Evolutionary conservation across 2,113 vertebrate species (phyloP), one percentile per base, ranked within the genome.

Genomic region (Oreotrochilus melanogaster): DNA sequence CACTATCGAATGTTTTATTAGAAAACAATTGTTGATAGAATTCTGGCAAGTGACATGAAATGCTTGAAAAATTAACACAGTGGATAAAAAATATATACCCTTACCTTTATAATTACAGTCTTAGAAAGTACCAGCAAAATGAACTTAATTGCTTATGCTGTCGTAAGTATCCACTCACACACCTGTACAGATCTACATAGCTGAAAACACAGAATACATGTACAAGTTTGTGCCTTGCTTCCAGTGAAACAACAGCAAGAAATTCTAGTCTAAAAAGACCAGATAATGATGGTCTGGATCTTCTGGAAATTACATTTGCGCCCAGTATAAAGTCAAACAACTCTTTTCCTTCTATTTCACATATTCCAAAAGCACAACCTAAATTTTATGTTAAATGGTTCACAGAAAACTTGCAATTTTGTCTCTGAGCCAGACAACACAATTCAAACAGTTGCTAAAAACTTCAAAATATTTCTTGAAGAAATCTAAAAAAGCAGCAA

Each of bases 191-290:
- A 58, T 31, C 45, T 15, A 83, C 9, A 18, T 15, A 72, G 53
- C 53, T 45, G 33, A 53, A 79, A 56, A n/a, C 88, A 67, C 1
- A 2, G 30, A 73, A 51, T 6, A 50, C 0, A 1, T 0, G 25
- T 30, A 45, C 14, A 66, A 54, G 21, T 67, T 1, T 22, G 16
- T 2, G 4, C 19, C 5, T 18, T 23, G 48, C 50, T 82, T 61
- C 14, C 35, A 65, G 22, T 24, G 53, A 72, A 62, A 75, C 7
- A 73, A 37, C 12, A 67, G 31, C 14, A 58, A 60, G 9, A 84
- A 47, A 22, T 69, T 58, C 31, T 47, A 5, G 39, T 2, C 28
- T 50, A 67, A n/a, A n/a, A 70, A 48, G 19, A 69, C 6, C 39
- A 60, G 14, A 18, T 61, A 86, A 72, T 18, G 23, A 82, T 16